Evolutionary conservation across 2,888 invertebrate species (phyloP), one percentile per base, ranked within the genome.

Genomic region (Toxonevra muliebris): DNA sequence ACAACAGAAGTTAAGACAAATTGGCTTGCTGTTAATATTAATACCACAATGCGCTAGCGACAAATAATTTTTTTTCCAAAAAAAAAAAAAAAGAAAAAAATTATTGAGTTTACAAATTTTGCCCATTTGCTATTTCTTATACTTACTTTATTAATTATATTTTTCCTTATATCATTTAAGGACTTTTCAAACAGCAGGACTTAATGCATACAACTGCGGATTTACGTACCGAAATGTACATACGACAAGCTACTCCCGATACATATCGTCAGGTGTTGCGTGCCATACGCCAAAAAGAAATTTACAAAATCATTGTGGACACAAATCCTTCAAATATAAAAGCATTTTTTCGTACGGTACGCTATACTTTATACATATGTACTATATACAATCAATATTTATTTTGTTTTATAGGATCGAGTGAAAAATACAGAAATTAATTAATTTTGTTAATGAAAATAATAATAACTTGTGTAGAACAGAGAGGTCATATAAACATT

Each of bases 301-400:
- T 96, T 77, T 92, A 90, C 80, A 94, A 96, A 79, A 88, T 97
- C 66, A 92, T 97, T 71, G 92, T 96, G 8, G 97, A 97, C 81
- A 94, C 94, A 0, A 92, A 93, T 80, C 93, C 96, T 0, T 89
- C 88, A 76, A 90, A 92, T 78, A 92, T 97, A 79, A 89, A 91
- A 73, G 89, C 90, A 78, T 90, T 97, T 83, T 93, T 96, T 71
- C 89, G 95, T 86, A 94, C 95, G 81, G 97, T 96, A 85, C 90
- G 55, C 11, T 12, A 15, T 45, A 10, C 30, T 30, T 4, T 30
- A 30, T 30, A 30, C 2, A 30, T 30, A 30, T 30, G 30, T 30
- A 30, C n/a, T n/a, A n/a, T n/a, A n/a, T n/a, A n/a, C n/a, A n/a
- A n/a, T n/a, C n/a, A n/a, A n/a, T 30, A 30, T 30, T 30, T 30